phyloP scores from a whole-genome alignment of 2,113 vertebrate species.

The Plecotus auritus region DNA sequence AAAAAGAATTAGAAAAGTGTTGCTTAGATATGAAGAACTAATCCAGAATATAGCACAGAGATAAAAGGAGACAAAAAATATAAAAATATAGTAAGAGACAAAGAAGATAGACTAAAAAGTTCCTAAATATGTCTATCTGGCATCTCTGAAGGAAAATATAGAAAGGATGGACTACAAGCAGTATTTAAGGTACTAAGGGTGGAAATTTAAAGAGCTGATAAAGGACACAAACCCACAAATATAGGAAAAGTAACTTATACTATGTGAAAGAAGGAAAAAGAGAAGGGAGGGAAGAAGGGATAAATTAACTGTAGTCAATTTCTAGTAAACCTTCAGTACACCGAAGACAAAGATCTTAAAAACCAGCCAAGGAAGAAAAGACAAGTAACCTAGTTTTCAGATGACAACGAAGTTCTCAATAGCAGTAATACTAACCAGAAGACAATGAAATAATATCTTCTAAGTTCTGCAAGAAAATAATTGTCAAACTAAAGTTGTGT shows the following conservation, averaged over 20 bases:
- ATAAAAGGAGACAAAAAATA: background rate
- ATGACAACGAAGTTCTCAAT: background rate
- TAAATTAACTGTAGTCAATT: background rate
- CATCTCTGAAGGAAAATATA: background rate
- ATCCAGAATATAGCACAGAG: background rate
- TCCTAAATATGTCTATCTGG: background rate
- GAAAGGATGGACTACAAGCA: background rate
- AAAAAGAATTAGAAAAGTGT: background rate
- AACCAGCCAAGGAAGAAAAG: background rate
- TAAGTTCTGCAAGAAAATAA: background rate
- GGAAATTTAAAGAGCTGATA: background rate
- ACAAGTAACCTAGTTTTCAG: background rate
- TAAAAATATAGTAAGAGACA: background rate
- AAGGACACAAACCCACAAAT: background rate
- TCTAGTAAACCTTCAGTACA: background rate
- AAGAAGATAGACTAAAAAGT: background rate
- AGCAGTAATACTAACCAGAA: background rate
- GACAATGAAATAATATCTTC: background rate
- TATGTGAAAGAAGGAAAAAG: background rate
- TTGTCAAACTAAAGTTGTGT: background rate
- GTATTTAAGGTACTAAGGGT: background rate
- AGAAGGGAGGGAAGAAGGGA: background rate
- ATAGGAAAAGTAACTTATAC: background rate
- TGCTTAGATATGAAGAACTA: background rate
- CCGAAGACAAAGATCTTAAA: background rate